A percentile compares a stretch with the other conserved stretches of the same genome.
These are phyloP conservation scores for Carabus problematicus DNA, from an alignment of 2,888 invertebrate genomes.

Conservation along the genomic window DNA sequence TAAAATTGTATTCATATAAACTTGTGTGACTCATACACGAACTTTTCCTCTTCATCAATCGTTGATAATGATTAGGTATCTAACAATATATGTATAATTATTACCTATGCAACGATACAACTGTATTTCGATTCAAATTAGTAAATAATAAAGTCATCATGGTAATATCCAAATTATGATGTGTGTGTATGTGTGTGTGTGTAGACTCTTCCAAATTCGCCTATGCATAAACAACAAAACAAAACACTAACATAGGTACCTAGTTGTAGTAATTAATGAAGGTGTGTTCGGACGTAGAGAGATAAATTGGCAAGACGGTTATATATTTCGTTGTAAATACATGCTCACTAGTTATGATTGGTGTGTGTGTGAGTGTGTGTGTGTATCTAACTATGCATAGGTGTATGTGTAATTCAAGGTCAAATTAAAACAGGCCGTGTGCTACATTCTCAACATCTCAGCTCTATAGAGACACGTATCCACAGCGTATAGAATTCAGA, in stretches of 20 bases:
- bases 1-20: slow-evolving; percentile 2
- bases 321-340: slow-evolving; percentile 39
- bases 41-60: slow-evolving; percentile 1
- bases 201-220: no score
- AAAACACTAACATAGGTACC: no score
- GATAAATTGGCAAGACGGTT: slow-evolving; percentile 34
- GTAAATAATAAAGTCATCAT: no score
- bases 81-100: no score
- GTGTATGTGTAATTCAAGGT: slow-evolving; percentile 40
- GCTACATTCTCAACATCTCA: slow-evolving; percentile 28
- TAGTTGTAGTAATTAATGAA: slow-evolving; percentile 11
- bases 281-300: slow-evolving; percentile 14
- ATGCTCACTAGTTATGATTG: slow-evolving; percentile 25
- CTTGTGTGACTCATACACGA: neutral
- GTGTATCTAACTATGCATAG: no score
- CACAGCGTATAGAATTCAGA: slow-evolving; percentile 20
- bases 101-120: no score
- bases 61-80: no score
- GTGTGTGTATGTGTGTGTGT: no score
- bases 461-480: neutral
- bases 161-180: no score
- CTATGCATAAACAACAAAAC: no score
- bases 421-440: slow-evolving; percentile 40
- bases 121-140: no score
- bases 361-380: slow-evolving; percentile 15